Percentiles rank a stretch among this genome's conserved stretches.
Conservation (phyloP, 1,140 invertebrate species). For the Drosophila kikkawai region DNA sequence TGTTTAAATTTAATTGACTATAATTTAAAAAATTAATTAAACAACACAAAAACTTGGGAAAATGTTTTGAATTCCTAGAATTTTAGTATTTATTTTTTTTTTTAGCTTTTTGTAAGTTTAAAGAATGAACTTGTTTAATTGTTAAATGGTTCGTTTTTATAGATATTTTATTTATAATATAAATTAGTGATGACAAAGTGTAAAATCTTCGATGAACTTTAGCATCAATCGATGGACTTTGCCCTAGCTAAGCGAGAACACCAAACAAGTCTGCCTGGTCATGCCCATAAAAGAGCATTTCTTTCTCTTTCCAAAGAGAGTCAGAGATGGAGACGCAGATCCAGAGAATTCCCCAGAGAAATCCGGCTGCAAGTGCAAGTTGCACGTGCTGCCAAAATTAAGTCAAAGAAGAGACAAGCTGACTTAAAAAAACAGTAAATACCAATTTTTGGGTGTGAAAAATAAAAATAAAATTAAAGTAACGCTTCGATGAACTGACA, state of each 20-base stretch:
- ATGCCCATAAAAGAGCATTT: slow-evolving; percentile 45
- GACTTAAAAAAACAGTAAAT: not conserved
- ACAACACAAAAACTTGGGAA: too few relatives aligned
- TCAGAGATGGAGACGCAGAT: not conserved
- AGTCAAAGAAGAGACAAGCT: not conserved
- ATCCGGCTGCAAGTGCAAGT: slow-evolving; percentile 23
- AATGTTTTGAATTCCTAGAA: too few relatives aligned
- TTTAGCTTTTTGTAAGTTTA: not conserved
- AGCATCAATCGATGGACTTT: slow-evolving; percentile 33
- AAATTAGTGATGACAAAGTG: not conserved
- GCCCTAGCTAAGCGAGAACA: slow-evolving; percentile 20
- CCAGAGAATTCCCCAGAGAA: not conserved
- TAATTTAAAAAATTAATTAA: too few relatives aligned
- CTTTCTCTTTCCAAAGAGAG: slow-evolving; percentile 11
- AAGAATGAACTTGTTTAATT: too few relatives aligned
- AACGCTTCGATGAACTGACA: slow-evolving; percentile 60
- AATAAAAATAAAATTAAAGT: slow-evolving; percentile 33
- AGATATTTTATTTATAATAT: not conserved
- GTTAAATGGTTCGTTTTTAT: not conserved
- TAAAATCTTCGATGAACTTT: slow-evolving; percentile 24
- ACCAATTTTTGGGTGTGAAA: not conserved
- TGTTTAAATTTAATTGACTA: too few relatives aligned
- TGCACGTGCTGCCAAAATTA: slow-evolving; percentile 38
- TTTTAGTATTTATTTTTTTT: not conserved
- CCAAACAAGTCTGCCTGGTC: slow-evolving; percentile 31